These are phyloP conservation scores for Halcyon chelicuti DNA, from an alignment of 2,797 vertebrate genomes.

Conservation along the genomic window DNA sequence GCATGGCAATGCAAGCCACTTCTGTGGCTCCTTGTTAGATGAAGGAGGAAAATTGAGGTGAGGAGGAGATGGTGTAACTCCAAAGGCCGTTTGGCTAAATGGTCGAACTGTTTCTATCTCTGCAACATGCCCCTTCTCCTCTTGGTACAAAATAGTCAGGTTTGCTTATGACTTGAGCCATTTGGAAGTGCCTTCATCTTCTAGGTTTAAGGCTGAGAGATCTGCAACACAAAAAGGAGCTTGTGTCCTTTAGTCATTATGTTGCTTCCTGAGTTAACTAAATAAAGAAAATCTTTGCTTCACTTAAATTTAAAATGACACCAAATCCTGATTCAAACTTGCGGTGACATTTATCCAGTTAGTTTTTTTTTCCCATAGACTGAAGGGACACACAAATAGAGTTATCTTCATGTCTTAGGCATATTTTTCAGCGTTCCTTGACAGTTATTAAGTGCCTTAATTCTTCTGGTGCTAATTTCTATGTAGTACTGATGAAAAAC, in stretches of 20 bases:
- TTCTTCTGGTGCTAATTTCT: constrained; percentile 77
- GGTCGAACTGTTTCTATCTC: neutral
- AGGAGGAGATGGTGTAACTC: neutral
- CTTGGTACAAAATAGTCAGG: neutral
- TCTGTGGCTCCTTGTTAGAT: neutral
- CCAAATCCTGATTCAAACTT: constrained; percentile 42
- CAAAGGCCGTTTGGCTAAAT: neutral
- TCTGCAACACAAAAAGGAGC: constrained; percentile 24
- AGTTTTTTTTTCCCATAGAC: constrained; percentile 56
- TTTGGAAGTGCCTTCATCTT: neutral
- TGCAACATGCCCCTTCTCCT: neutral
- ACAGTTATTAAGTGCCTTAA: constrained; percentile 71
- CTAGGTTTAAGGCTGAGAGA: neutral
- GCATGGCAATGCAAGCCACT: neutral
- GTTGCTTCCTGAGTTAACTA: neutral
- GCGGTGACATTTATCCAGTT: constrained; percentile 66
- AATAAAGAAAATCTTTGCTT: constrained; percentile 58
- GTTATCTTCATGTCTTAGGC: constrained; percentile 55
- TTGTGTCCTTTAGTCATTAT: constrained; percentile 53
- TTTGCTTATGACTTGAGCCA: neutral
- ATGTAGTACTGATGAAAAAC: constrained; percentile 67
- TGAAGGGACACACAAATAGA: constrained; percentile 65
- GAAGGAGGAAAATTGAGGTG: neutral
- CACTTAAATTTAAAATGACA: constrained; percentile 63
- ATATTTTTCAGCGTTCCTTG: constrained; percentile 49